Evolutionary conservation across 2,113 vertebrate species (phyloP).

Genomic region (Alethe castanea): DNA sequence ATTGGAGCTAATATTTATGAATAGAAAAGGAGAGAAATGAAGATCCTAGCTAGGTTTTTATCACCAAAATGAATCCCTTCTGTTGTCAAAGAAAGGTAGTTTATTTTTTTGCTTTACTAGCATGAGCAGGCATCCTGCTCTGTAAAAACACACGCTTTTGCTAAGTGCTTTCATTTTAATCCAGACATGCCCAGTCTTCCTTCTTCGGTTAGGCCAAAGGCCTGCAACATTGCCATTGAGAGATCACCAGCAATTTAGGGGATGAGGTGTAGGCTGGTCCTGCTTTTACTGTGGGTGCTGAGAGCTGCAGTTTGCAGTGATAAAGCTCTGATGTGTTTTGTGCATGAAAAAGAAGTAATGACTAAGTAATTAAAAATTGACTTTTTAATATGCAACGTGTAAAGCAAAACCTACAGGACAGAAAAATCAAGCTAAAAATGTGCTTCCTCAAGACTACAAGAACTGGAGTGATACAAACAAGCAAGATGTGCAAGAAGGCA

Average conservation of each 20-base stretch:
- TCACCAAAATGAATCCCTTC: neutral
- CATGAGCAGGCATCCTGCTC: neutral
- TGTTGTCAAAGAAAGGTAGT: neutral
- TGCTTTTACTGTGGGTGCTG: neutral
- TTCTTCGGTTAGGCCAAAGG: neutral
- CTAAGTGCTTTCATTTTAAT: neutral
- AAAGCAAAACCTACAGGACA: neutral
- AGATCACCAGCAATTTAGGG: neutral
- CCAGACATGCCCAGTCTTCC: neutral
- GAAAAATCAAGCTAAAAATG: neutral
- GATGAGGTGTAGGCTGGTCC: neutral
- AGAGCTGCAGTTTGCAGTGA: neutral
- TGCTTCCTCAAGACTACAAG: neutral
- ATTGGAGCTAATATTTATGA: neutral
- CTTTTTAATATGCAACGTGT: neutral
- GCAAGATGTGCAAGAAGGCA: neutral
- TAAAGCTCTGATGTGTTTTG: neutral
- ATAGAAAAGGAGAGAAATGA: neutral
- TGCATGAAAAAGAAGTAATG: neutral
- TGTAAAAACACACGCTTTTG: neutral
- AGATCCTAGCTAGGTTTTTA: neutral
- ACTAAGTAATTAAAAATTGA: no score
- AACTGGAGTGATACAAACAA: neutral
- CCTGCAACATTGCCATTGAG: rapidly evolving
- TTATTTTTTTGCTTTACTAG: neutral